Conservation (phyloP, 2,797 vertebrate species). For the Poecilia picta region DNA sequence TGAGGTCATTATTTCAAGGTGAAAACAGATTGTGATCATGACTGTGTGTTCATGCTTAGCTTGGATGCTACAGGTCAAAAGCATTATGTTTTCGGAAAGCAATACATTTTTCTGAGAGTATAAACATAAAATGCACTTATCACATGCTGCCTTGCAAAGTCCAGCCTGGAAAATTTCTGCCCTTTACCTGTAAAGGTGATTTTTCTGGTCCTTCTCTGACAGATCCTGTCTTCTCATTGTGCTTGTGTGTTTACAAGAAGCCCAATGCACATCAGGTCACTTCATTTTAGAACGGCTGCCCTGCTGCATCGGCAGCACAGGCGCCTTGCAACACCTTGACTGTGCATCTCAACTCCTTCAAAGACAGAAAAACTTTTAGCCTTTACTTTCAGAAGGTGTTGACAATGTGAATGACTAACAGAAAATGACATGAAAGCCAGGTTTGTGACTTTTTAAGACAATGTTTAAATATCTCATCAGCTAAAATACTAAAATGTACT, state of each 20-base stretch:
- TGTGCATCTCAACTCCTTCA: background rate
- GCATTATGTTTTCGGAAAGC: background rate
- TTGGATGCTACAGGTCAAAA: background rate
- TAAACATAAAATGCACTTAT: background rate
- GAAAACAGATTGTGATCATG: conserved; percentile 17
- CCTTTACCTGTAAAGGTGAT: background rate
- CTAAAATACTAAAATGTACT: background rate
- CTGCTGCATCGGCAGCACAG: background rate
- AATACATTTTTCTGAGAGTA: background rate
- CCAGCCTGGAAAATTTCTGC: background rate
- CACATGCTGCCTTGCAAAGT: background rate
- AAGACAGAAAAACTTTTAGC: background rate
- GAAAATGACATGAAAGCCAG: background rate
- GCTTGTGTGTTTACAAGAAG: background rate
- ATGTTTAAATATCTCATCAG: background rate
- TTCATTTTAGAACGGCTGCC: background rate
- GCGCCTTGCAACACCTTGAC: background rate
- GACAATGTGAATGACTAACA: background rate
- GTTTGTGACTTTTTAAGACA: background rate
- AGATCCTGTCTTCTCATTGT: background rate
- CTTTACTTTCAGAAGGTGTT: background rate
- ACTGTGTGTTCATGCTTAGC: background rate
- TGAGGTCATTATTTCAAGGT: conserved; percentile 17
- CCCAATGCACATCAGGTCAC: background rate
- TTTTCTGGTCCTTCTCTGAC: background rate